Conservation (phyloP, 2,888 invertebrate species). For the Deilephila porcellus region DNA sequence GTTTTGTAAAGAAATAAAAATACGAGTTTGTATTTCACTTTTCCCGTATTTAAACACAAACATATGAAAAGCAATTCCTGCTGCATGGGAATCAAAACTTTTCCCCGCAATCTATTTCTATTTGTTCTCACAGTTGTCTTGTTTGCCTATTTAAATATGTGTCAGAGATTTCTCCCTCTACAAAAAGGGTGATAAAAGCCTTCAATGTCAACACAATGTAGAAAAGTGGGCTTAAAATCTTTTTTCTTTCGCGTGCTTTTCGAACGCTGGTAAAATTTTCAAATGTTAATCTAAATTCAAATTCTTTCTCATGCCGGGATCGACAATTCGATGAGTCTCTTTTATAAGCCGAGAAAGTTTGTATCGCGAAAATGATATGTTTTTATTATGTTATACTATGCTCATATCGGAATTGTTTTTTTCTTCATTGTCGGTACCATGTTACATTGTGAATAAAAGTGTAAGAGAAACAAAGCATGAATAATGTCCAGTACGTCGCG, state of each 20-base stretch:
- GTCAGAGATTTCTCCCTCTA: conserved; percentile 78
- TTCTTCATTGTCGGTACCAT: not conserved
- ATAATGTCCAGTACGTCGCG: not conserved
- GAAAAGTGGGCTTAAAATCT: conserved; percentile 80
- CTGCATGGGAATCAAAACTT: conserved; percentile 44
- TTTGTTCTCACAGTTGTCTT: conserved; percentile 68
- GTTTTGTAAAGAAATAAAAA: not conserved
- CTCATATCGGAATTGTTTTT: too few relatives aligned
- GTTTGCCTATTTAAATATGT: conserved; percentile 83
- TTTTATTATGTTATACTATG: not conserved
- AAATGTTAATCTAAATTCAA: conserved; percentile 31
- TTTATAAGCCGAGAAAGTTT: not conserved
- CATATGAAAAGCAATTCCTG: conserved; percentile 24
- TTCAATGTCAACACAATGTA: conserved; percentile 78
- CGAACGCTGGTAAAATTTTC: conserved; percentile 38
- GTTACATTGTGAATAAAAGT: not conserved
- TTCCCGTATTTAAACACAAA: not conserved
- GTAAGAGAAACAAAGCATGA: conserved; percentile 4
- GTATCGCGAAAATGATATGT: not conserved
- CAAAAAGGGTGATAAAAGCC: conserved; percentile 82
- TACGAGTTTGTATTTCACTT: not conserved
- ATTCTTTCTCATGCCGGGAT: not conserved
- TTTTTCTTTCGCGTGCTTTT: conserved; percentile 52
- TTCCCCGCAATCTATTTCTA: conserved; percentile 61
- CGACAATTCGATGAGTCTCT: not conserved